Evolutionary conservation across 2,888 invertebrate species (phyloP), one percentile per base, ranked within the genome.

Genomic region (Gisinianus flammeolus): DNA sequence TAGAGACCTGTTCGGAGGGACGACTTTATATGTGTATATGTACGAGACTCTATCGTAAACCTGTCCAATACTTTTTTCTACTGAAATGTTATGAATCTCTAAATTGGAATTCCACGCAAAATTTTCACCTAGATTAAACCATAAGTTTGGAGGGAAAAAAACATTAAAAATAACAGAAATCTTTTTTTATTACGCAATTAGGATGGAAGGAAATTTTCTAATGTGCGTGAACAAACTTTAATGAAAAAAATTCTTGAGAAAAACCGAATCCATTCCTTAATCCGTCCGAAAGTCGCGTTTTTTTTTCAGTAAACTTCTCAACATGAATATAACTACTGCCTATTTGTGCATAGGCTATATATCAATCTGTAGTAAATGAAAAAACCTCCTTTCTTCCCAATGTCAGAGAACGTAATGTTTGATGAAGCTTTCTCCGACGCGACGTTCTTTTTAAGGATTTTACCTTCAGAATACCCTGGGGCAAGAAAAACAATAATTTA

Each of bases 41-140:
- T 4, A 12, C 16, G 22, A 3, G 56, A 56, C 35, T 44, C 3
- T 22, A 56, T 74, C 64, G 73, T 73, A 73, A 66, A 74, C 54
- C 26, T 67, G 74, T 74, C 74, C 66, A 66, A 67, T 66, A 74
- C 30, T 71, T 74, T 66, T 28, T 28, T 22, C 66, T 30, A 28
- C 74, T 66, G 67, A 74, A 67, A 74, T 74, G 64, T 74, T 74
- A 74, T 67, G 66, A 74, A 74, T 66, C 74, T 64, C 52, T 35
- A 74, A 72, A 74, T 74, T 74, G 74, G 66, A 66, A 66, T 66
- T 74, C 74, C 58, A 44, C 0, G 52, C 64, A 67, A 66, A 66
- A 66, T 74, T 74, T 33, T 74, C 66, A 74, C 74, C 52, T 66
- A 74, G 64, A 74, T 74, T 74, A 74, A 64, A 54, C 74, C 66